Evolutionary conservation across 2,888 invertebrate genomes (phyloP), one percentile per base, ranked within the genome.

Genomic region (Cheilosia grossa): DNA sequence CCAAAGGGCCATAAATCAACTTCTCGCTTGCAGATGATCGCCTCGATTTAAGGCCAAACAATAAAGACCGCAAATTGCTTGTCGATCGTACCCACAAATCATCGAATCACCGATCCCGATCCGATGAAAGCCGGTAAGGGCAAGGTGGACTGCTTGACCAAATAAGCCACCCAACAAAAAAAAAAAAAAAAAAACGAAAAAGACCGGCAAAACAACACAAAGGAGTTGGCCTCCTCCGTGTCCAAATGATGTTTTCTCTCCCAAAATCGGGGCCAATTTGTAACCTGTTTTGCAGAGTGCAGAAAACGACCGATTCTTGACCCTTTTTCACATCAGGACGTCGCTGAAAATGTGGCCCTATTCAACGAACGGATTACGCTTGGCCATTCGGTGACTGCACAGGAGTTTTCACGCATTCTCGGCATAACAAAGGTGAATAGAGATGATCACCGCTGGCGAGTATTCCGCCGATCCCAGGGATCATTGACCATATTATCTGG

Each of bases 401-500:
- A 61, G 72, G 13, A 49, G 59, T 59, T 72, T 54, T 66, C 27
- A 58, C 58, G 58, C 64, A 75, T 75, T 56, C 63, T 10, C 21
- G 59, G 44, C 70, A 78, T 72, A 72, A 56, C 72, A 33, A 54
- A 72, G 67, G 27, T 27, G 30, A 59, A 42, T 15, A 10, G 13
- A 63, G 64, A 73, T 61, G 81, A 81, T 67, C 56, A 54, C 30
- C 21, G 4, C 17, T 44, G 5, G 37, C 27, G 27, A 27, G 27
- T 27, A 2, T 7, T 5, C 24, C 13, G n/a, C 21, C 13, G 27
- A 54, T 61, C 30, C 15, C 44, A 21, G 63, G 51, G 82, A 83
- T 83, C 82, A 74, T 63, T 79, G 82, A 83, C 82, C 82, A 83
- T 64, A 21, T 27, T 21, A 69, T 27, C 63, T 21, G 79, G 82